Percentiles rank a stretch among this genome's conserved stretches.
Evolutionary conservation across 2,888 invertebrate genomes (phyloP).

Genomic region (Lampropteryx suffumata): DNA sequence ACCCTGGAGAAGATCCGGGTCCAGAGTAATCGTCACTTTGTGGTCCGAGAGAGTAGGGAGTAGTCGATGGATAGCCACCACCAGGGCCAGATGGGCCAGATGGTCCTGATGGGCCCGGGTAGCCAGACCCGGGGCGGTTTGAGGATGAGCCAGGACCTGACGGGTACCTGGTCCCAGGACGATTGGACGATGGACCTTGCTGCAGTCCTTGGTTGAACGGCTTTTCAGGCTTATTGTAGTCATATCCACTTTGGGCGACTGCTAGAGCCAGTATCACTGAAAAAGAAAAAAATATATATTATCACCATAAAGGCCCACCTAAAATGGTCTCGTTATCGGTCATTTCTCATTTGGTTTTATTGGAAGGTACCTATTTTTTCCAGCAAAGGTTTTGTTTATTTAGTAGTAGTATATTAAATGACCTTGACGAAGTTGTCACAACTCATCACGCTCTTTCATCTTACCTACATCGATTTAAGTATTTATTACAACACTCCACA

Average conservation of each 20-base stretch:
- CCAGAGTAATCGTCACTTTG: conserved; percentile 52
- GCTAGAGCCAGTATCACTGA: conserved; percentile 67
- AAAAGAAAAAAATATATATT: conserved; percentile 32
- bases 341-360: too few relatives aligned
- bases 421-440: too few relatives aligned
- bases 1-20: conserved; percentile 53
- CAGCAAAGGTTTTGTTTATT: too few relatives aligned
- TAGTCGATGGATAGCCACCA: conserved; percentile 27
- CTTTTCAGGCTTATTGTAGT: conserved; percentile 87
- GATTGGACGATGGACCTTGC: conserved; percentile 51
- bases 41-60: conserved; percentile 42
- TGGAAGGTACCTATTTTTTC: too few relatives aligned
- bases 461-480: too few relatives aligned
- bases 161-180: conserved; percentile 40
- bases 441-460: too few relatives aligned
- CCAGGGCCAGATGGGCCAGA: conserved; percentile 9
- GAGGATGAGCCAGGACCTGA: conserved; percentile 38
- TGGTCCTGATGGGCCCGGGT: conserved; percentile 36
- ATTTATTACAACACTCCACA: background rate
- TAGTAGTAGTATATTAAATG: too few relatives aligned
- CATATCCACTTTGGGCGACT: conserved; percentile 87
- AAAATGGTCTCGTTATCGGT: too few relatives aligned
- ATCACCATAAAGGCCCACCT: too few relatives aligned
- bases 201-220: conserved; percentile 75
- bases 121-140: conserved; percentile 45